These are phyloP conservation scores for Sussaba pulchella DNA, from an alignment of 2,888 invertebrate species.

Conservation along the genomic window DNA sequence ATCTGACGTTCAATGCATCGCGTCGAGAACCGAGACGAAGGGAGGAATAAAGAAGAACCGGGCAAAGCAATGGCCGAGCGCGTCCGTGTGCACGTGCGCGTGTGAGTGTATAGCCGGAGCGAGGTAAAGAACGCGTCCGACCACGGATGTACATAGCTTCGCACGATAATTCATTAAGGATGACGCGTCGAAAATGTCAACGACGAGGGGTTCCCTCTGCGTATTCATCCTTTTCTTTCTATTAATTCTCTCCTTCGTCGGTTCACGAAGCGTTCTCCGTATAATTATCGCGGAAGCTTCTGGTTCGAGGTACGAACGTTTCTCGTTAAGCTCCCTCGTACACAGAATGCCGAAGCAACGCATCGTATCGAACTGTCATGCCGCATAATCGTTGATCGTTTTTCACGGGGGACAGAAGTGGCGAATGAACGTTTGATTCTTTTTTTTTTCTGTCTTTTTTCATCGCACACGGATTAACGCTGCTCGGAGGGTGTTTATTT, in stretches of 20 bases:
- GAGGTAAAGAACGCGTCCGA: constrained; percentile 59
- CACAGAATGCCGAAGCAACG: neutral
- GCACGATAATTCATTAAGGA: constrained; percentile 73
- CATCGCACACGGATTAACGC: neutral
- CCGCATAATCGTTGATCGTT: constrained; percentile 28
- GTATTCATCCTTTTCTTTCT: neutral
- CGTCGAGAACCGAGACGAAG: constrained; percentile 60
- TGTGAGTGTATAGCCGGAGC: constrained; percentile 10
- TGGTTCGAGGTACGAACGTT: constrained; percentile 29
- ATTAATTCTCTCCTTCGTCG: constrained; percentile 17
- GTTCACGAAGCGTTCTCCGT: constrained; percentile 32
- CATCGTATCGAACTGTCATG: constrained; percentile 37
- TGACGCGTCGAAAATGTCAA: constrained; percentile 71
- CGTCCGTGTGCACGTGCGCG: constrained; percentile 1
- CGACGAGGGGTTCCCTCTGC: constrained; percentile 39
- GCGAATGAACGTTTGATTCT: neutral
- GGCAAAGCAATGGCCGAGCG: constrained; percentile 41
- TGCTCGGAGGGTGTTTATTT: neutral
- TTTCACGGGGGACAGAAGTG: constrained; percentile 18
- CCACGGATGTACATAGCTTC: constrained; percentile 64
- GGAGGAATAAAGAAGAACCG: constrained; percentile 55
- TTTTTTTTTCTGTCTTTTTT: neutral
- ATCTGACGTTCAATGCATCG: constrained; percentile 71
- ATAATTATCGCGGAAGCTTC: constrained; percentile 66
- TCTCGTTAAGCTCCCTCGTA: constrained; percentile 1